phyloP scores from a whole-genome alignment of 2,113 vertebrate genomes.

The Euleptes europaea region DNA sequence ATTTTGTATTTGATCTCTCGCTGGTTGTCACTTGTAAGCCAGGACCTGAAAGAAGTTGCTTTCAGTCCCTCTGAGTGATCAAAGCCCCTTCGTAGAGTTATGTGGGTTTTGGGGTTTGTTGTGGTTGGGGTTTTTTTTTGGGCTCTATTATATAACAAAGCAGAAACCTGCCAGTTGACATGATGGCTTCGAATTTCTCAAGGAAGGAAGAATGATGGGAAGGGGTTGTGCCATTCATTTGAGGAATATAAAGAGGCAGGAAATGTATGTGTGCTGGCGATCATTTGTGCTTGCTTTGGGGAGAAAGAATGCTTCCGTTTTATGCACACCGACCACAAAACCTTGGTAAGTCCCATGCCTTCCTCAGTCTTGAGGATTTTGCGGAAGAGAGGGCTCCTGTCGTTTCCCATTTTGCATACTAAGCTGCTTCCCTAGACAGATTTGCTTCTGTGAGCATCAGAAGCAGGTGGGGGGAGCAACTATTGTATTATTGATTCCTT shows the following conservation, averaged over 20 bases:
- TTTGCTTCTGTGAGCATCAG: conserved; percentile 20
- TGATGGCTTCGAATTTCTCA: conserved; percentile 31
- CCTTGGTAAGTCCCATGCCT: conserved; percentile 5
- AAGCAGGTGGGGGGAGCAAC: conserved; percentile 16
- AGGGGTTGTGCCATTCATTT: background rate
- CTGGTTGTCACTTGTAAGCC: conserved; percentile 43
- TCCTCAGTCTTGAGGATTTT: conserved; percentile 30
- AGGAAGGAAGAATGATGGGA: conserved; percentile 20
- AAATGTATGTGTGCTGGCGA: background rate
- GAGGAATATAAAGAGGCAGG: conserved; percentile 17
- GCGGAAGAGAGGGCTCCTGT: background rate
- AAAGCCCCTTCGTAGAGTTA: conserved; percentile 49
- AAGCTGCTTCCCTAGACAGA: conserved; percentile 38
- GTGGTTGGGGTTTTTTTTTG: too few species aligned
- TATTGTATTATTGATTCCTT: conserved; percentile 58
- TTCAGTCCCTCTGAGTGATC: conserved; percentile 57
- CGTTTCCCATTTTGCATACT: conserved; percentile 49
- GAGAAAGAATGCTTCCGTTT: conserved; percentile 29
- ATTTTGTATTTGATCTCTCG: conserved; percentile 63
- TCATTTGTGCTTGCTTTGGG: background rate
- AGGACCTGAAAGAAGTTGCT: conserved; percentile 56
- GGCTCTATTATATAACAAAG: conserved; percentile 50
- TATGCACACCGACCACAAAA: conserved; percentile 31
- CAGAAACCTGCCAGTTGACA: conserved; percentile 42
- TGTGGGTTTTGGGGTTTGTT: conserved; percentile 41